These are phyloP conservation scores for Mus caroli DNA, from an alignment of 2,797 vertebrate species.

Conservation along the genomic window DNA sequence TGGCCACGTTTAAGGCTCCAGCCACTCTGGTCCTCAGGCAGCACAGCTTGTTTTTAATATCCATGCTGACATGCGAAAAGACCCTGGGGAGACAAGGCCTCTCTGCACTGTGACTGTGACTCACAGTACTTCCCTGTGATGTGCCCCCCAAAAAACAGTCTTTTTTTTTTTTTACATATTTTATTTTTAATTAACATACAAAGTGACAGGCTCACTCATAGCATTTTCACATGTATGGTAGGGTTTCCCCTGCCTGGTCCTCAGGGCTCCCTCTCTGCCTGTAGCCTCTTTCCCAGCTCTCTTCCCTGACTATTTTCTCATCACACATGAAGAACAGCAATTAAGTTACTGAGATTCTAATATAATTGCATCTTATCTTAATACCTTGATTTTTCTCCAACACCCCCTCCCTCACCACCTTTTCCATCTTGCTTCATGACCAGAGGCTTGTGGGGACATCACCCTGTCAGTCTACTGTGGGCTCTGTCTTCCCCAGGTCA, in stretches of 20 bases:
- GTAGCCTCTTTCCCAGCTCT: neutral
- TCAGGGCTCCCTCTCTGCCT: neutral
- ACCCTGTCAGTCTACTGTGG: neutral
- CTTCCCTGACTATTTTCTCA: neutral
- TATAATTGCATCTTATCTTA: neutral
- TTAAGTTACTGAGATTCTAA: neutral
- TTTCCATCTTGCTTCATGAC: neutral
- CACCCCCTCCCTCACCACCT: too few relatives aligned
- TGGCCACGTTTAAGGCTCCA: neutral
- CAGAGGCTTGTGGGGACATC: neutral
- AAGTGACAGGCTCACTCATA: neutral
- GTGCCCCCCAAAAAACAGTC: neutral
- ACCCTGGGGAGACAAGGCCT: neutral
- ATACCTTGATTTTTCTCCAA: neutral
- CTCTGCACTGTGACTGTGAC: neutral
- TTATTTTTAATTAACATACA: neutral
- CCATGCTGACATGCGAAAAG: neutral
- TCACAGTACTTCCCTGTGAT: too few relatives aligned
- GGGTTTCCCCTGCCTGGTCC: too few relatives aligned
- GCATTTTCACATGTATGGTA: neutral
- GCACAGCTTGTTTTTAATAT: neutral
- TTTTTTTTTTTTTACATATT: neutral
- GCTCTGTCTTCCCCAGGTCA: neutral
- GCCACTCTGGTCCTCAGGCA: neutral
- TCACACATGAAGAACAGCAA: neutral